Conservation (phyloP, 1,140 invertebrate species). For the Copidosoma floridanum region DNA sequence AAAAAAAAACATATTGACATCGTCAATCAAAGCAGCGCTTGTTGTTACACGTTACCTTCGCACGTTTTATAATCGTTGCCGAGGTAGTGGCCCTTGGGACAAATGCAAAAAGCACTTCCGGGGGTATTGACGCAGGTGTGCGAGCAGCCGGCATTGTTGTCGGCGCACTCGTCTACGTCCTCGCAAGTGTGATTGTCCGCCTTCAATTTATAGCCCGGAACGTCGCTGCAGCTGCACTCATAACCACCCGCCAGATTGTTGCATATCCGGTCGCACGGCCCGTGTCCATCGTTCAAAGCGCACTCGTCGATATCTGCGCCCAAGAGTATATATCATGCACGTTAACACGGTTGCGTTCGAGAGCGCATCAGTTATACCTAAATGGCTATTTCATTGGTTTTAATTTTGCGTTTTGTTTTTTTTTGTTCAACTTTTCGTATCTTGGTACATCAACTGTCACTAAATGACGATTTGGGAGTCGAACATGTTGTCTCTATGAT, state of each 20-base stretch:
- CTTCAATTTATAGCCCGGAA: constrained; percentile 61
- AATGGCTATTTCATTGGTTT: no score
- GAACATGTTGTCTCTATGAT: no score
- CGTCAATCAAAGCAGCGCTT: neutral
- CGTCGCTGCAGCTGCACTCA: constrained; percentile 61
- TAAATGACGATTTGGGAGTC: no score
- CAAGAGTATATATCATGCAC: no score
- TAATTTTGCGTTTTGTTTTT: no score
- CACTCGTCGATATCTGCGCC: constrained; percentile 64
- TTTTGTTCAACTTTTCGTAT: no score
- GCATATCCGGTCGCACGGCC: constrained; percentile 68
- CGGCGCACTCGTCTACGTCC: constrained; percentile 65
- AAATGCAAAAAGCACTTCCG: constrained; percentile 63
- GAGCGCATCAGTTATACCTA: no score
- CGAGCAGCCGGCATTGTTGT: constrained; percentile 60
- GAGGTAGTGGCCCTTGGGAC: constrained; percentile 61
- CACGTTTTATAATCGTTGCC: constrained; percentile 57
- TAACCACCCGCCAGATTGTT: constrained; percentile 64
- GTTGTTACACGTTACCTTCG: no score
- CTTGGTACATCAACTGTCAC: no score
- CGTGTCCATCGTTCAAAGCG: constrained; percentile 62
- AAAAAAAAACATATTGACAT: no score
- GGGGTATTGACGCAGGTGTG: constrained; percentile 62
- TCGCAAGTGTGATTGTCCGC: constrained; percentile 59
- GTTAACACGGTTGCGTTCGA: no score